Base-by-base conservation (phyloP, 2,888 invertebrate genomes). In the Malachius bipustulatus region DNA sequence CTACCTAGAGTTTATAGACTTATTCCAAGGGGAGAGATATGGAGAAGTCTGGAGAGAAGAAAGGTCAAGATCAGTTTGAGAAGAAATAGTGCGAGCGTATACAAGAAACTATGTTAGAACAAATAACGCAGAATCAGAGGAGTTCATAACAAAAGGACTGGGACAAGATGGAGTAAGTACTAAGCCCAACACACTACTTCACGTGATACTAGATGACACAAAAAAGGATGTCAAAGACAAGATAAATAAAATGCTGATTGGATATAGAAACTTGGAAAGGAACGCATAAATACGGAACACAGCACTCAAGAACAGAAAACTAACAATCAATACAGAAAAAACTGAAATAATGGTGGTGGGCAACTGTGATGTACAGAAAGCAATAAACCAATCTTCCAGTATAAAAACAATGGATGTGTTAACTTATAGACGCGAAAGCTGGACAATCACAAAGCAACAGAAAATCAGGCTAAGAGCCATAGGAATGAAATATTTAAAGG, bases 11-110 rank as follows among this genome's bases (percentile, higher is more conserved):
- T 19, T 19, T n/a, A 6, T 19, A 19, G 24, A 19, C n/a, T n/a
- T 19, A 19, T 19, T n/a, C 24, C n/a, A n/a, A 19, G 24, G n/a
- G n/a, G n/a, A 19, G 24, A 19, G n/a, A 19, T n/a, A 19, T 19
- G n/a, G 24, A 19, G n/a, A n/a, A 19, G 24, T 6, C 24, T 19
- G n/a, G n/a, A 19, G n/a, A 19, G 24, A 19, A 19, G 24, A 19
- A n/a, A n/a, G 6, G 24, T 19, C 24, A 6, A 19, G 6, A 19
- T 19, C n/a, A n/a, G 6, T 8, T n/a, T n/a, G 24, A 19, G 24
- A 19, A n/a, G n/a, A 8, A 19, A 19, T 19, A 19, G 6, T 19
- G 24, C 6, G 24, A 19, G n/a, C 24, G n/a, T 19, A 19, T 19
- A 19, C 24, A 19, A 19, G 24, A 19, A n/a, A 19, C 6, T 8